These are phyloP conservation scores for Trichogramma pretiosum DNA, from an alignment of 1,140 invertebrate species.

Conservation along the genomic window DNA sequence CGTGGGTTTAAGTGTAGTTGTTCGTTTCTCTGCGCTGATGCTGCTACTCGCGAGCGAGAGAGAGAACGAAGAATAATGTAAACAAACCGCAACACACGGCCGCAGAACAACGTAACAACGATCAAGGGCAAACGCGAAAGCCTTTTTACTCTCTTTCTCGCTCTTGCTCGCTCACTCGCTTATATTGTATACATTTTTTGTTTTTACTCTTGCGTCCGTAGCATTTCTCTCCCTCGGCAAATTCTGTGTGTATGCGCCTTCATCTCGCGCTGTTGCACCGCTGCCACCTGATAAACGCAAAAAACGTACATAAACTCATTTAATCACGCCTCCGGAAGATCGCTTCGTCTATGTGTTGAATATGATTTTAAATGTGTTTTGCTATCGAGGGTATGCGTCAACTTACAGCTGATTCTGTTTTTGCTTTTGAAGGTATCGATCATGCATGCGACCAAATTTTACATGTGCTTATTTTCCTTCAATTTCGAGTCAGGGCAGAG, in stretches of 20 bases:
- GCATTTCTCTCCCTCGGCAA: not conserved
- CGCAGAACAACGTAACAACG: conserved; percentile 3
- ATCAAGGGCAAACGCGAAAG: no score
- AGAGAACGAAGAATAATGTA: not conserved
- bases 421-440: no score
- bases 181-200: no score
- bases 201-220: not conserved
- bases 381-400: not conserved
- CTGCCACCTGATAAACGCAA: no score
- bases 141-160: no score
- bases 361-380: not conserved
- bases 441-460: not conserved
- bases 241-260: not conserved
- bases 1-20: no score
- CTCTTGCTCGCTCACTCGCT: no score
- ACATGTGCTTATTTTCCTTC: conserved; percentile 2
- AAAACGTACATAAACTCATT: no score
- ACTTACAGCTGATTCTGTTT: not conserved
- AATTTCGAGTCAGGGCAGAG: not conserved
- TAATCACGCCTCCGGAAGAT: no score
- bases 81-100: not conserved
- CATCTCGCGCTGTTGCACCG: not conserved
- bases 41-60: no score
- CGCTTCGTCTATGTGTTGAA: not conserved
- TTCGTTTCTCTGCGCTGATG: no score